These are phyloP conservation scores for Strongylocentrotus purpuratus DNA, from an alignment of 35 echinoderm and acorn worm genomes.

Conservation along the genomic window DNA sequence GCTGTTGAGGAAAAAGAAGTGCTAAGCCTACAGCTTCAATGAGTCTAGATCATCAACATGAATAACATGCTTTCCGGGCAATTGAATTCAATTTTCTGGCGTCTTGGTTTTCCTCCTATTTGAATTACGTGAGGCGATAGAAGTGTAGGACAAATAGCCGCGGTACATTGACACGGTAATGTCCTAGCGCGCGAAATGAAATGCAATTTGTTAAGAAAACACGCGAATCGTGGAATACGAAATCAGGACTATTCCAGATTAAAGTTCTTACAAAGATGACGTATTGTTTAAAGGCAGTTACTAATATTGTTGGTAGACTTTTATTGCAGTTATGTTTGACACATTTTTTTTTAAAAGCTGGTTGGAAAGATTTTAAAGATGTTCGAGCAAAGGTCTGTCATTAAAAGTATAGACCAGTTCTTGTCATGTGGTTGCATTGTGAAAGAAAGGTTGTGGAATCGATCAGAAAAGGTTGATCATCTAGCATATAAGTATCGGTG, in stretches of 20 bases:
- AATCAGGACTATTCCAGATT: not conserved
- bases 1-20: not conserved
- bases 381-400: no score
- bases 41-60: not conserved
- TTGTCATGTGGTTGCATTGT: no score
- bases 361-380: no score
- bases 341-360: no score
- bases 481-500: no score
- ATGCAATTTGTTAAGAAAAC: not conserved
- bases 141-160: not conserved
- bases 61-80: not conserved
- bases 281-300: no score
- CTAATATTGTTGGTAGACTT: no score
- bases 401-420: no score
- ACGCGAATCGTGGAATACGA: not conserved
- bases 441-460: no score
- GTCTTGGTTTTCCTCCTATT: not conserved
- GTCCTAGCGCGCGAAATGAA: not conserved
- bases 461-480: no score
- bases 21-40: not conserved
- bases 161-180: not conserved
- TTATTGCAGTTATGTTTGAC: no score
- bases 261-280: not conserved
- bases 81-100: constrained; percentile 10
- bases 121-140: not conserved